These are phyloP conservation scores for Arvicanthis niloticus DNA, from an alignment of 2,113 vertebrate species.

Conservation along the genomic window DNA sequence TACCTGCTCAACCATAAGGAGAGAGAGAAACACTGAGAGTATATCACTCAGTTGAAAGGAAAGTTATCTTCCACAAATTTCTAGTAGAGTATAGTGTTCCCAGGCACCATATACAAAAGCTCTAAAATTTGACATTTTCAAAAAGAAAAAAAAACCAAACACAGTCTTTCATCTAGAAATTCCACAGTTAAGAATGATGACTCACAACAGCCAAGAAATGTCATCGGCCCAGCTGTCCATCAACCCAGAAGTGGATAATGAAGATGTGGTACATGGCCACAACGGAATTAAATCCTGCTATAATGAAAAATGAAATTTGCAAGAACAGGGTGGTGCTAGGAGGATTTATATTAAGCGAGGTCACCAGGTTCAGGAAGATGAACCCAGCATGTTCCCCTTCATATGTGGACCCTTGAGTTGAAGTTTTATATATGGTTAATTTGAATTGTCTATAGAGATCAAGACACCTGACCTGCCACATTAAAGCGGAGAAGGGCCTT, in stretches of 20 bases:
- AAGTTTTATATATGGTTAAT: not conserved
- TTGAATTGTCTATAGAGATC: not conserved
- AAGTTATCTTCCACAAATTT: not conserved
- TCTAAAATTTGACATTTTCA: constrained; percentile 39
- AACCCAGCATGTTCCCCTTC: not conserved
- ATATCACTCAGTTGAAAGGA: not conserved
- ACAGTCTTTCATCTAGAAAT: constrained; percentile 10
- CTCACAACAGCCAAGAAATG: not conserved
- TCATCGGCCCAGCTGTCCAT: not conserved
- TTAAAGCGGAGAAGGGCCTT: not conserved
- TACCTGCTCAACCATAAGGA: not conserved
- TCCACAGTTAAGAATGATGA: not conserved
- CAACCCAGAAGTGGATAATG: not conserved
- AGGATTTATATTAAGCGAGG: not conserved
- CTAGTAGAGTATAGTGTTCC: not conserved
- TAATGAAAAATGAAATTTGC: not conserved
- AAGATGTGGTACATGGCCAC: not conserved
- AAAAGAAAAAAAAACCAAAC: constrained; percentile 57
- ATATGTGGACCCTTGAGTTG: not conserved
- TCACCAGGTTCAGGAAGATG: not conserved
- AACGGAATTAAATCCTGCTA: not conserved
- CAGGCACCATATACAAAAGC: not conserved
- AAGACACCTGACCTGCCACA: not conserved
- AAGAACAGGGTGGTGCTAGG: no score
- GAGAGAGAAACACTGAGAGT: not conserved